A percentile compares a stretch with the other conserved stretches of the same genome.
phyloP scores from a whole-genome alignment of 92 coral and sea anemone species.

The Heteractis magnifica region DNA sequence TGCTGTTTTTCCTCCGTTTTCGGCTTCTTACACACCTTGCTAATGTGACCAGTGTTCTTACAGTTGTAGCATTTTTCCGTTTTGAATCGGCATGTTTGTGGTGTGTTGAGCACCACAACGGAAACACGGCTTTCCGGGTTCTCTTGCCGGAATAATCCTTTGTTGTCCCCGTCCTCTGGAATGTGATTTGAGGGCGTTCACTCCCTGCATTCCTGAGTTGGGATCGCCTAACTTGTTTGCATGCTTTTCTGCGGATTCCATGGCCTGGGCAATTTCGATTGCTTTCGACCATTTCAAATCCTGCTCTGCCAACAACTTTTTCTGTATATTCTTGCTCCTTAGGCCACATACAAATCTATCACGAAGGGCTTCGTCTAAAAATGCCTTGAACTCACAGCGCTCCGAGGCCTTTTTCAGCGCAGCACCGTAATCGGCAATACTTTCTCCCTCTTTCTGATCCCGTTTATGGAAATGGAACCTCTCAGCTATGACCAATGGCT shows the following conservation, averaged over 20 bases:
- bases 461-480: conserved; percentile 43
- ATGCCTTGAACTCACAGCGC: conserved; percentile 31
- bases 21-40: background rate
- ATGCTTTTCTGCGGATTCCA: background rate
- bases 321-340: background rate
- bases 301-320: background rate
- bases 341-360: conserved; percentile 41
- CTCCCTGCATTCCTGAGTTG: background rate
- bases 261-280: background rate
- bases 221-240: background rate
- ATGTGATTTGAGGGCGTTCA: background rate
- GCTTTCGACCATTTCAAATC: background rate
- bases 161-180: background rate
- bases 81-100: background rate
- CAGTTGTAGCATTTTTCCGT: background rate
- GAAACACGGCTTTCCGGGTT: background rate
- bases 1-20: background rate
- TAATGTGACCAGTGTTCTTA: background rate
- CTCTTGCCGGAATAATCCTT: background rate
- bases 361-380: conserved; percentile 17
- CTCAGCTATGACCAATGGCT: conserved; percentile 39
- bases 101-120: background rate
- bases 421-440: conserved; percentile 28
- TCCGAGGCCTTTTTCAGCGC: conserved; percentile 22
- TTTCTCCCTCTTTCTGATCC: conserved; percentile 20